Conservation (phyloP, 2,113 vertebrate species). For the Verasper variegatus region DNA sequence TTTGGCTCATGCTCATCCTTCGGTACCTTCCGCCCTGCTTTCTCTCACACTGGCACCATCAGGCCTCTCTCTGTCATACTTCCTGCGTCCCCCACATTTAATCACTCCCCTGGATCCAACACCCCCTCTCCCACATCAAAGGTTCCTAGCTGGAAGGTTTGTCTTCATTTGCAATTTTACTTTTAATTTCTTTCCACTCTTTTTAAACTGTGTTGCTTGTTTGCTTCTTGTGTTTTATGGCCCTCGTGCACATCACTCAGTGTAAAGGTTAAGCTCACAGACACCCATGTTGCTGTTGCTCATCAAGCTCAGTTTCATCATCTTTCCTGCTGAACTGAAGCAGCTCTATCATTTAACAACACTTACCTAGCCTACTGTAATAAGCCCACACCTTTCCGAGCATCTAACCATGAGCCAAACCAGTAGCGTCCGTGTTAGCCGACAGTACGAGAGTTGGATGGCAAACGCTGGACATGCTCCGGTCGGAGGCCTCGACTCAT, state of each 20-base stretch:
- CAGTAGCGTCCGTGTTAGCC: slow-evolving; percentile 24
- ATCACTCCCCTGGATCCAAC: slow-evolving; percentile 84
- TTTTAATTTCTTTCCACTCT: slow-evolving; percentile 50
- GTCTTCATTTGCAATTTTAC: slow-evolving; percentile 81
- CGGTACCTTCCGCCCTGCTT: slow-evolving; percentile 85
- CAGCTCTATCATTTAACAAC: slow-evolving; percentile 26
- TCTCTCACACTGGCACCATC: slow-evolving; percentile 85
- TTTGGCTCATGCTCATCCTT: slow-evolving; percentile 87
- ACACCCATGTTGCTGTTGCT: slow-evolving; percentile 47
- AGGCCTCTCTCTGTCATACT: slow-evolving; percentile 85
- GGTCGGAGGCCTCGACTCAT: slow-evolving; percentile 36
- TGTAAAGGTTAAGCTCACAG: slow-evolving; percentile 40
- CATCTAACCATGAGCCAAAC: slow-evolving; percentile 61
- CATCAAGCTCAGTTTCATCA: slow-evolving; percentile 55
- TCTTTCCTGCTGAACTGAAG: slow-evolving; percentile 61
- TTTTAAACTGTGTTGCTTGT: slow-evolving; percentile 57
- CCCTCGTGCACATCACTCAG: slow-evolving; percentile 29
- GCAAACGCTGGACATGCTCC: slow-evolving; percentile 15
- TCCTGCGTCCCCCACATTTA: slow-evolving; percentile 85
- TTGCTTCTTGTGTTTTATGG: slow-evolving; percentile 62
- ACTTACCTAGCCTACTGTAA: slow-evolving; percentile 10
- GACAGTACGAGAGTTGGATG: slow-evolving; percentile 30
- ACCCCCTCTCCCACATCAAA: slow-evolving; percentile 85
- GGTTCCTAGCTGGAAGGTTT: slow-evolving; percentile 88
- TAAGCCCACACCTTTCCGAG: slow-evolving; percentile 18